A percentile compares a stretch with the other conserved stretches of the same genome.
phyloP scores from a whole-genome alignment of 2,797 vertebrate species.

The Liparis tanakae region DNA sequence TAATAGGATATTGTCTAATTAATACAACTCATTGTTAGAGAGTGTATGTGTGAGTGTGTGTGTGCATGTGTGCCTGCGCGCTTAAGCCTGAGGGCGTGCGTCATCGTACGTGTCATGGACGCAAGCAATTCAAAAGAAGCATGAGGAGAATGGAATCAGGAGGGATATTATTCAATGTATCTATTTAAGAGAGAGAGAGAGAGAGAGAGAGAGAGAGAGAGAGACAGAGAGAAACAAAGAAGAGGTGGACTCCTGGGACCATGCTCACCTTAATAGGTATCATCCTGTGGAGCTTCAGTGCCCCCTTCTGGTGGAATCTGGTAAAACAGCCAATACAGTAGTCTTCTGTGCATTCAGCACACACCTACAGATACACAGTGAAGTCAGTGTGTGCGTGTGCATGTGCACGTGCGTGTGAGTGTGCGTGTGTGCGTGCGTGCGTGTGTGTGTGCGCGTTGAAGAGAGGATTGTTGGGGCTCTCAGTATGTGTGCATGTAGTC shows the following conservation, averaged over 20 bases:
- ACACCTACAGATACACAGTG: conserved; percentile 73
- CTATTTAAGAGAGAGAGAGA: conserved; percentile 41
- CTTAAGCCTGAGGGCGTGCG: not conserved
- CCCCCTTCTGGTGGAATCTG: conserved; percentile 90
- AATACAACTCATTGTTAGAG: conserved; percentile 21
- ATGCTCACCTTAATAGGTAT: conserved; percentile 83
- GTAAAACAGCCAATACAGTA: conserved; percentile 87
- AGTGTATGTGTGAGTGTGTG: not conserved
- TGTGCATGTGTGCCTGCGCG: not conserved
- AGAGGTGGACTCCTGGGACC: conserved; percentile 33
- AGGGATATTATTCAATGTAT: conserved; percentile 57
- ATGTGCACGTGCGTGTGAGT: not conserved
- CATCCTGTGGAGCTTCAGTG: conserved; percentile 89
- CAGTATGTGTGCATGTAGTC: too few relatives aligned
- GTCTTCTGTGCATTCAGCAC: conserved; percentile 86
- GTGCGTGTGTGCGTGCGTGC: not conserved
- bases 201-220: conserved; percentile 34
- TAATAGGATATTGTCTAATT: conserved; percentile 25
- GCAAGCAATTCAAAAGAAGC: conserved; percentile 43
- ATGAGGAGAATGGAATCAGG: conserved; percentile 37
- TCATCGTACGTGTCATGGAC: conserved; percentile 17
- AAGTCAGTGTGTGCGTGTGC: not conserved
- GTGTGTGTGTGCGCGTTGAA: not conserved
- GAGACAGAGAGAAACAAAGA: conserved; percentile 21
- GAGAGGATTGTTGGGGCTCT: too few relatives aligned